Base-by-base conservation (phyloP, 1,140 invertebrate genomes). In the Saxidomus purpurata region DNA sequence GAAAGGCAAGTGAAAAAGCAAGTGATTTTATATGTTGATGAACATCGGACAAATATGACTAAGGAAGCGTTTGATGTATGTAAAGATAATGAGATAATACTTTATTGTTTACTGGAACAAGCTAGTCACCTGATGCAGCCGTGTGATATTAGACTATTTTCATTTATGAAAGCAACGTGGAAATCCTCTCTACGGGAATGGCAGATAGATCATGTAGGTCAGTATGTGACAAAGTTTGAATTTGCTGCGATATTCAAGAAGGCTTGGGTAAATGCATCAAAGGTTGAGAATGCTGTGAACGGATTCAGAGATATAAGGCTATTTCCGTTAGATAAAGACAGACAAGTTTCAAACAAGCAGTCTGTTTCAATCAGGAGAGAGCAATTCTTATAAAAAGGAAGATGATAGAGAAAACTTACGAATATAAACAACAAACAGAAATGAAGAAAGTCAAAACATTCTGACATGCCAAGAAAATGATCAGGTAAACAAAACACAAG, bases 101-200 rank as follows among this genome's bases (percentile, higher is more conserved):
- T 87, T 28, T 90, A 90, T 52, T 81, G 77, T 31, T 55, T 90
- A 0, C 43, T 86, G 28, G 43, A 79, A 83, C 77, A 90, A 40
- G 59, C 77, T 11, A 59, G 3, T n/a, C 83, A 87, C 49, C n/a
- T 90, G 25, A 74, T 74, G 31, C 83, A 85, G 49, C 63, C 63
- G 74, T 55, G 63, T 74, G 83, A 85, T 19, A 40, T 85, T 0
- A 17, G 69, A 9, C 11, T 85, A 22, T 85, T 85, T 74, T 19
- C 38, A 15, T 31, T 28, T 0, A 34, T 85, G 11, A 85, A 85
- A 43, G 63, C 74, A 55, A n/a, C 69, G 19, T 85, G 63, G 83
- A 71, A 38, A 28, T 8, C n/a, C 0, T 38, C 83, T 8, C 11
- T 85, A 31, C 31, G 83, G 9, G 47, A 71, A 11, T 85, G 47